A percentile compares a stretch with the other conserved stretches of the same genome.
These are phyloP conservation scores for Neodontobutis hainanensis DNA, from an alignment of 2,113 vertebrate species.

Conservation along the genomic window DNA sequence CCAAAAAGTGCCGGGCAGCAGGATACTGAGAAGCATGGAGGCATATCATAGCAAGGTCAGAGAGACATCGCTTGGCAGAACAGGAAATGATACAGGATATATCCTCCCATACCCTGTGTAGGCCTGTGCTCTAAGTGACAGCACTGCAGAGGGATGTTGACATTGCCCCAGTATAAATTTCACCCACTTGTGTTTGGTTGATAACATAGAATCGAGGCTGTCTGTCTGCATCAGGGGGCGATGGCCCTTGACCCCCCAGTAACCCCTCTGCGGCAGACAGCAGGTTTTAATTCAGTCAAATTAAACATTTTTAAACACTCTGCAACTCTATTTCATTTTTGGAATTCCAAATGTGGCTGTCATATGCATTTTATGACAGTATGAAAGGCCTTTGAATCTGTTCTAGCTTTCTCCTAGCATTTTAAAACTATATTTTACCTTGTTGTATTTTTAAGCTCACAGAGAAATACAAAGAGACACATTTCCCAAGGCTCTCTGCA, in stretches of 20 bases:
- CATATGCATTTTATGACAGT: slow-evolving; percentile 24
- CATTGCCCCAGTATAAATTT: slow-evolving; percentile 76
- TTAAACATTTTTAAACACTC: slow-evolving; percentile 65
- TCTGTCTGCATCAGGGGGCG: slow-evolving; percentile 62
- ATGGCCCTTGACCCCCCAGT: slow-evolving; percentile 56
- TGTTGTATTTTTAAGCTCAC: neutral
- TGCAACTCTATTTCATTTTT: slow-evolving; percentile 53
- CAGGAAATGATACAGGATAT: slow-evolving; percentile 79
- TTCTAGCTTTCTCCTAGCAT: slow-evolving; percentile 5
- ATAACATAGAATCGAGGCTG: slow-evolving; percentile 68
- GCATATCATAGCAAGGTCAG: slow-evolving; percentile 75
- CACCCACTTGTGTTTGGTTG: slow-evolving; percentile 69
- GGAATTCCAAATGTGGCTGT: slow-evolving; percentile 40
- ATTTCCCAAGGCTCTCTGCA: neutral
- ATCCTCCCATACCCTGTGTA: slow-evolving; percentile 42
- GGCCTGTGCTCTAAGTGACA: slow-evolving; percentile 63
- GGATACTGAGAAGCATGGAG: slow-evolving; percentile 61
- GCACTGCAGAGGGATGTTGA: slow-evolving; percentile 71
- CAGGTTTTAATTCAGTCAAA: slow-evolving; percentile 68
- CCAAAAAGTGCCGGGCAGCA: slow-evolving; percentile 45
- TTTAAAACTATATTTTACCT: neutral
- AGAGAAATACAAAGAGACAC: slow-evolving; percentile 1
- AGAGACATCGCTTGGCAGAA: slow-evolving; percentile 66
- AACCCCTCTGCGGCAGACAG: slow-evolving; percentile 48
- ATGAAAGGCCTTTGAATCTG: slow-evolving; percentile 11